Evolutionary conservation across 2,113 vertebrate genomes (phyloP).

Genomic region (Galemys pyrenaicus): DNA sequence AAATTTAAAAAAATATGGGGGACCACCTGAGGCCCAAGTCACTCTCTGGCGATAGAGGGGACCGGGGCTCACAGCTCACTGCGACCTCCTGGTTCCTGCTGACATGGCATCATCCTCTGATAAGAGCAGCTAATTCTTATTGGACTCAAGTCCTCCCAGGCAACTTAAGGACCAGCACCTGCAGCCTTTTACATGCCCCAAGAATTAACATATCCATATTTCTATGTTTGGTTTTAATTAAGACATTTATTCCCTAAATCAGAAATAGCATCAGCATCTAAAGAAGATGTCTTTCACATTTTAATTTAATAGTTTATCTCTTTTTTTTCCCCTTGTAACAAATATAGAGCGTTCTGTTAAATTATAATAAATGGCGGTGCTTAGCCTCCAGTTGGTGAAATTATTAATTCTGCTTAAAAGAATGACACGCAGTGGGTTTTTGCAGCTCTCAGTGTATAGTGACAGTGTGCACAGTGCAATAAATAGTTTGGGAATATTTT

Average conservation of each 20-base stretch:
- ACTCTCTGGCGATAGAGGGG: neutral
- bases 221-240: slow-evolving; percentile 68
- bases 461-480: neutral
- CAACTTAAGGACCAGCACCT: slow-evolving; percentile 5
- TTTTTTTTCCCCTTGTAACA: neutral
- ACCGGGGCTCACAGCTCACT: neutral
- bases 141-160: neutral
- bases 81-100: no score
- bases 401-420: slow-evolving; percentile 23
- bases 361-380: neutral
- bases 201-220: slow-evolving; percentile 69
- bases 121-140: neutral
- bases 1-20: neutral
- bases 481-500: neutral
- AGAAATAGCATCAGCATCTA: slow-evolving; percentile 60
- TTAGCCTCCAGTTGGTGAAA: neutral
- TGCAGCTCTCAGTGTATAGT: neutral
- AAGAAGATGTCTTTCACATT: slow-evolving; percentile 49
- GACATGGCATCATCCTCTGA: neutral
- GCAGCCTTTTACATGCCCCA: neutral
- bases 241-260: slow-evolving; percentile 42
- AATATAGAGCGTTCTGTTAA: slow-evolving; percentile 26
- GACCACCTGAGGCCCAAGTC: neutral
- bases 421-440: neutral
- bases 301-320: slow-evolving; percentile 45